Evolutionary conservation across 2,888 invertebrate species (phyloP).

Genomic region (Peribatodes rhomboidaria): DNA sequence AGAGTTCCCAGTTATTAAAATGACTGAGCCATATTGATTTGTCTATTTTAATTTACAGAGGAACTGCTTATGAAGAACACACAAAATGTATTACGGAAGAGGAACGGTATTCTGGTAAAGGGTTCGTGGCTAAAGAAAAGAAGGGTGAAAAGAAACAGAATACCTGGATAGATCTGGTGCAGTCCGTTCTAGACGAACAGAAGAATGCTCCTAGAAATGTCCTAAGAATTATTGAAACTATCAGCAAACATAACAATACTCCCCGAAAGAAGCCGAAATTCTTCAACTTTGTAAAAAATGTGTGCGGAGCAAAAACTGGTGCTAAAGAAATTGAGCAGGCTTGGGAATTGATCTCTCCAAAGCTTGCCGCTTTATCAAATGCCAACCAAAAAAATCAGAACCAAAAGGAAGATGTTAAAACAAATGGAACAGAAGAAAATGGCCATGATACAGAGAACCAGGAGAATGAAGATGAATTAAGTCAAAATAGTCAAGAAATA

Average conservation of each 20-base stretch:
- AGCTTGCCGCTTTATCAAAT: constrained; percentile 80
- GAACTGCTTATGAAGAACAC: constrained; percentile 91
- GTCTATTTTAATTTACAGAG: constrained; percentile 81
- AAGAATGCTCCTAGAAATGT: constrained; percentile 85
- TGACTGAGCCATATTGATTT: not conserved
- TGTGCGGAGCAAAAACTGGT: constrained; percentile 86
- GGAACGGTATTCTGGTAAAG: constrained; percentile 95
- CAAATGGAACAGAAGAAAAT: constrained; percentile 46
- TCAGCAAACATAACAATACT: constrained; percentile 92
- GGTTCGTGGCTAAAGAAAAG: constrained; percentile 91
- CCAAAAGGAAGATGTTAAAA: constrained; percentile 46
- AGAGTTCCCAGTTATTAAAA: too few species aligned
- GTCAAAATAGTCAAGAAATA: constrained; percentile 43
- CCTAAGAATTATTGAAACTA: constrained; percentile 88
- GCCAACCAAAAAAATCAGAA: constrained; percentile 63
- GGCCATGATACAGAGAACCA: constrained; percentile 41
- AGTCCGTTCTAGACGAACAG: constrained; percentile 87
- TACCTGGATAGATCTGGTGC: constrained; percentile 92
- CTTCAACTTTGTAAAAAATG: constrained; percentile 90
- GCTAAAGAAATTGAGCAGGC: constrained; percentile 88
- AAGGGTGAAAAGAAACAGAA: constrained; percentile 96
- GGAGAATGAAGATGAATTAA: constrained; percentile 44
- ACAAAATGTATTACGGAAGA: constrained; percentile 95
- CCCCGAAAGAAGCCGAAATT: constrained; percentile 95
- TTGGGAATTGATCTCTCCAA: constrained; percentile 88